phyloP scores from a whole-genome alignment of 2,888 invertebrate species.

The Nomada fabriciana region DNA sequence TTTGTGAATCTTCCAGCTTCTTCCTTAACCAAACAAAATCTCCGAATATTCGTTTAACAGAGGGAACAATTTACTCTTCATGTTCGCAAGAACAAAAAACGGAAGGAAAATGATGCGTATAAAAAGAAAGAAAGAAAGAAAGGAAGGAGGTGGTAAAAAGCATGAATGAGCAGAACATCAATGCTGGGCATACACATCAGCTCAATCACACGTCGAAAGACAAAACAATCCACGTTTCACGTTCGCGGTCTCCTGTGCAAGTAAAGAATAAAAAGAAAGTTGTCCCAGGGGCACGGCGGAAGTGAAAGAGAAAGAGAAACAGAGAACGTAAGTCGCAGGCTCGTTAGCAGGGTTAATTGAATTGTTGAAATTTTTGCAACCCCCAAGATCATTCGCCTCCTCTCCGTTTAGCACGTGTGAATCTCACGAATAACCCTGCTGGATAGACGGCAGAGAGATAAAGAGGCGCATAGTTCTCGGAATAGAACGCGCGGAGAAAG shows the following conservation, averaged over 20 bases:
- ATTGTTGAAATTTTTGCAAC: neutral
- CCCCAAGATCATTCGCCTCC: neutral
- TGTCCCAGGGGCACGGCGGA: conserved; percentile 25
- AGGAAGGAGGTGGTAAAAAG: conserved; percentile 6
- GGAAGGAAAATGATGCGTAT: neutral
- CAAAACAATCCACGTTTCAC: conserved; percentile 47
- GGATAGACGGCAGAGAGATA: neutral
- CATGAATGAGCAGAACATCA: conserved; percentile 54
- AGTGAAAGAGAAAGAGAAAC: conserved; percentile 33
- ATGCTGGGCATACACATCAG: conserved; percentile 57
- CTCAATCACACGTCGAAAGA: conserved; percentile 57
- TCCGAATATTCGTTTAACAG: too few species aligned
- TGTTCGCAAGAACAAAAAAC: too few species aligned
- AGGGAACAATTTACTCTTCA: too few species aligned
- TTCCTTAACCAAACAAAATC: neutral
- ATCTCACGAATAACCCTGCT: conserved; percentile 27
- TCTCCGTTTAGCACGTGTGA: neutral
- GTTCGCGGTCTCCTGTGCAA: conserved; percentile 50
- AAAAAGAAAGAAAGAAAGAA: conserved; percentile 5
- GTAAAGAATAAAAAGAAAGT: conserved; percentile 28
- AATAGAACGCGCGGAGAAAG: conserved; percentile 18
- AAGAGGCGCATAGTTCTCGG: conserved; percentile 3
- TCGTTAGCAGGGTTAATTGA: conserved; percentile 29
- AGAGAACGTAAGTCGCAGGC: conserved; percentile 41
- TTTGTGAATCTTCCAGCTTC: conserved; percentile 1